A percentile compares a stretch with the other conserved stretches of the same genome.
These are phyloP conservation scores for Amblyopsis hoosieri DNA, from an alignment of 2,797 vertebrate species.

Conservation along the genomic window DNA sequence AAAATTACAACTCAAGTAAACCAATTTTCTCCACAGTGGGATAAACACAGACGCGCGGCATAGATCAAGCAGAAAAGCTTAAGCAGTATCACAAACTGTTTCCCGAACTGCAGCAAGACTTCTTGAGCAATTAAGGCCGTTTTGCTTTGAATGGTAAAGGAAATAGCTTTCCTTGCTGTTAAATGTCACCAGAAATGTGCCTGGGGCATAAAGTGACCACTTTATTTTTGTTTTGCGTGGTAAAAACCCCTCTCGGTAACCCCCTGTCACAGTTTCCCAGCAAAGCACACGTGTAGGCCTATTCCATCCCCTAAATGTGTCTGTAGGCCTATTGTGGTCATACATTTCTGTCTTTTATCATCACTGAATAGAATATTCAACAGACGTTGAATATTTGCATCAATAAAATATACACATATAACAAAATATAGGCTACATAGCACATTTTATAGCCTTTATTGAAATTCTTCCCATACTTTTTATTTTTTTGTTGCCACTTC, in stretches of 20 bases:
- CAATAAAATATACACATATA: too few species aligned
- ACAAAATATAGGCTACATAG: too few species aligned
- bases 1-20: constrained; percentile 81
- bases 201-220: constrained; percentile 74
- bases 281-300: constrained; percentile 25
- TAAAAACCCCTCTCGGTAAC: constrained; percentile 54
- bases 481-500: too few species aligned
- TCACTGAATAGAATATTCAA: too few species aligned
- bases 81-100: constrained; percentile 84
- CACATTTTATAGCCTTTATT: too few species aligned
- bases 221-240: constrained; percentile 73
- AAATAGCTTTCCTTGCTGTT: constrained; percentile 88
- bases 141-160: constrained; percentile 83
- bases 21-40: constrained; percentile 78
- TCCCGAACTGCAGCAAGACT: constrained; percentile 82
- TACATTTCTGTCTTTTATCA: background rate
- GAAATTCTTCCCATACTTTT: too few species aligned
- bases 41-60: constrained; percentile 82
- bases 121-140: constrained; percentile 85
- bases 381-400: too few species aligned
- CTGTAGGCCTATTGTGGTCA: background rate
- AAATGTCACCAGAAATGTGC: constrained; percentile 85
- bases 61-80: constrained; percentile 75
- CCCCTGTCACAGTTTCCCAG: constrained; percentile 33
- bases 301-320: constrained; percentile 15